Percentiles rank a stretch among this genome's conserved stretches.
Evolutionary conservation across 2,797 vertebrate genomes (phyloP).

Genomic region (Erethizon dorsatum): DNA sequence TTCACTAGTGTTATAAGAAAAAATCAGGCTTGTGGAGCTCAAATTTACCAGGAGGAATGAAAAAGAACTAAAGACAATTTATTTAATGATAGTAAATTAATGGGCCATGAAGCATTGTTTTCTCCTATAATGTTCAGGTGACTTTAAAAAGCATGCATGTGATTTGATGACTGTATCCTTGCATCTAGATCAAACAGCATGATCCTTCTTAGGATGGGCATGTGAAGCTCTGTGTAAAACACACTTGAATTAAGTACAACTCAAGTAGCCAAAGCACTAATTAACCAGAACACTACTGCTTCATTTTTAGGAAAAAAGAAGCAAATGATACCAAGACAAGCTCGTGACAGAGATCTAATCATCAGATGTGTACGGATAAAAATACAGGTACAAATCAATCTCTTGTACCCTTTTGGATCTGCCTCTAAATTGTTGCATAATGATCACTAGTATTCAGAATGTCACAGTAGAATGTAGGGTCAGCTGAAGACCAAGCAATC

Average conservation of each 20-base stretch:
- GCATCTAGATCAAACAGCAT: background rate
- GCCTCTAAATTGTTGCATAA: background rate
- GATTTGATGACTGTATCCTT: background rate
- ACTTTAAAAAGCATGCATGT: background rate
- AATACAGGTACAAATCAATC: conserved; percentile 76
- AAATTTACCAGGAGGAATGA: conserved; percentile 11
- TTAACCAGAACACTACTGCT: conserved; percentile 60
- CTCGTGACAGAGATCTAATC: conserved; percentile 6
- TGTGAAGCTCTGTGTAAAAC: background rate
- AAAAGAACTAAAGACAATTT: background rate
- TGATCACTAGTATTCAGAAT: conserved; percentile 5
- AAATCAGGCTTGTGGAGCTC: background rate
- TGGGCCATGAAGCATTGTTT: background rate
- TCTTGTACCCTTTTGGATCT: background rate
- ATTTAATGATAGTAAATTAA: background rate
- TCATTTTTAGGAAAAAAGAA: conserved; percentile 76
- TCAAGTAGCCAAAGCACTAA: background rate
- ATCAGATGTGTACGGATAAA: conserved; percentile 65
- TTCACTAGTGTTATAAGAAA: conserved; percentile 30
- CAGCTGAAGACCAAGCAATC: background rate
- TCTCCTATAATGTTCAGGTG: background rate
- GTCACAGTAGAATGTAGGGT: conserved; percentile 14
- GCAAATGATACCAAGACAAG: conserved; percentile 81
- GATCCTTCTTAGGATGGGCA: background rate
- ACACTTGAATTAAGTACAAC: background rate